phyloP scores from a whole-genome alignment of 2,888 invertebrate species.

The Pristionchus fissidentatus region DNA sequence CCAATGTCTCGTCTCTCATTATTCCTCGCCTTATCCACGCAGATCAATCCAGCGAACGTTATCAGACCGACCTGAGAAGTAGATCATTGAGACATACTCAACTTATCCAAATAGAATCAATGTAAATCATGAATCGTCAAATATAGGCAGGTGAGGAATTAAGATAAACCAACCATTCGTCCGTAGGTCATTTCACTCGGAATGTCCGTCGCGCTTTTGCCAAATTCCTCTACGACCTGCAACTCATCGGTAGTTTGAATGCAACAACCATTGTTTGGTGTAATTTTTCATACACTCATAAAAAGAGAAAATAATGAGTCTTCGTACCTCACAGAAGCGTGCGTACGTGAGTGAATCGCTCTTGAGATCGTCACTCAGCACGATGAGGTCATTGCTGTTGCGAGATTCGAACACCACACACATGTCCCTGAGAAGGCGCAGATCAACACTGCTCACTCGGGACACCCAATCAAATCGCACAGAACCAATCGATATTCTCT shows the following conservation, averaged over 20 bases:
- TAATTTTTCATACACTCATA: not conserved
- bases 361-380: not conserved
- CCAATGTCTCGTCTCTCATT: constrained; percentile 49
- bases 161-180: constrained; percentile 53
- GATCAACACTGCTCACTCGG: not conserved
- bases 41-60: constrained; percentile 57
- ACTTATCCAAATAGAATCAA: too few relatives aligned
- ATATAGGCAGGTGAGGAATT: not conserved
- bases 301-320: not conserved
- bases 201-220: constrained; percentile 23
- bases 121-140: too few relatives aligned
- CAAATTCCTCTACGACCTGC: constrained; percentile 51
- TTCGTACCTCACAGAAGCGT: not conserved
- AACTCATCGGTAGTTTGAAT: too few relatives aligned
- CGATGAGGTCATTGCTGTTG: not conserved
- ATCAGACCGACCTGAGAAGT: constrained; percentile 58
- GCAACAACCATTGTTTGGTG: too few relatives aligned
- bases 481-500: not conserved
- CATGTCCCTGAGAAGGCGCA: constrained; percentile 12
- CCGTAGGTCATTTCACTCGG: constrained; percentile 58
- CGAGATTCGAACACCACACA: constrained; percentile 35
- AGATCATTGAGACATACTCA: not conserved
- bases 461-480: not conserved
- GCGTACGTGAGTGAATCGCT: not conserved
- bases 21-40: constrained; percentile 51